These are phyloP conservation scores for Aphelinus atriplicis DNA, from an alignment of 1,140 invertebrate genomes.

Conservation along the genomic window DNA sequence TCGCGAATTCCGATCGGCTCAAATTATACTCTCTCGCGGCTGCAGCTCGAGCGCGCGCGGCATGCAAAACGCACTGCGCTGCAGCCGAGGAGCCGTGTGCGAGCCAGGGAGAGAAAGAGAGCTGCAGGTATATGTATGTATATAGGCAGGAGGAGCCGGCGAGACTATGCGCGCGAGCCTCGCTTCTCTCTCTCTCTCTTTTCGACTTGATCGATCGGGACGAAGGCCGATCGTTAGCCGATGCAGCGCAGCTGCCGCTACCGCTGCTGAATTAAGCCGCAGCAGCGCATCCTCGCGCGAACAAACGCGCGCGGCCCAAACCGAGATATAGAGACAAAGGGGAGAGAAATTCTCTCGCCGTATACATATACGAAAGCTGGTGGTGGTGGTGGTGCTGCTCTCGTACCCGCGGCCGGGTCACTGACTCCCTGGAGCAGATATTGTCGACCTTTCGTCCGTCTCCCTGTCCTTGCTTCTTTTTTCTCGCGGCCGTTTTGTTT, in stretches of 20 bases:
- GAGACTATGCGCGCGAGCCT: too few species aligned
- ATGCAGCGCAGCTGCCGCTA: not conserved
- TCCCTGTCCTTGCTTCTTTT: slow-evolving; percentile 20
- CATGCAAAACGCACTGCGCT: not conserved
- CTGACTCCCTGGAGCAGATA: slow-evolving; percentile 18
- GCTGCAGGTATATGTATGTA: too few species aligned
- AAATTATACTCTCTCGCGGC: slow-evolving; percentile 3
- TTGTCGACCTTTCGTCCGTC: slow-evolving; percentile 29
- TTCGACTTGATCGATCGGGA: slow-evolving; percentile 16
- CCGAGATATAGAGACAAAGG: slow-evolving; percentile 5
- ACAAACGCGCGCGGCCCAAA: not conserved
- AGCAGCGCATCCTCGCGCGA: not conserved
- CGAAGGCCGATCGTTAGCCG: slow-evolving; percentile 21
- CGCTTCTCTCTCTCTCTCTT: not conserved
- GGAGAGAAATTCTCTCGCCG: slow-evolving; percentile 25
- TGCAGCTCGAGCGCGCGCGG: not conserved
- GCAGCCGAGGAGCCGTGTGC: too few species aligned
- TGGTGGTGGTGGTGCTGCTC: too few species aligned
- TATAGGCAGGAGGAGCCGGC: too few species aligned
- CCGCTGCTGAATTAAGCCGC: slow-evolving; percentile 4
- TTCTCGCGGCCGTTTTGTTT: not conserved
- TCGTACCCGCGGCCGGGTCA: not conserved
- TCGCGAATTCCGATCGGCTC: not conserved
- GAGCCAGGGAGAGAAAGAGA: too few species aligned
- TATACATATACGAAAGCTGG: too few species aligned